A percentile compares a stretch with the other conserved stretches of the same genome.
Conservation (phyloP, 2,113 vertebrate species). For the Mesocricetus auratus region DNA sequence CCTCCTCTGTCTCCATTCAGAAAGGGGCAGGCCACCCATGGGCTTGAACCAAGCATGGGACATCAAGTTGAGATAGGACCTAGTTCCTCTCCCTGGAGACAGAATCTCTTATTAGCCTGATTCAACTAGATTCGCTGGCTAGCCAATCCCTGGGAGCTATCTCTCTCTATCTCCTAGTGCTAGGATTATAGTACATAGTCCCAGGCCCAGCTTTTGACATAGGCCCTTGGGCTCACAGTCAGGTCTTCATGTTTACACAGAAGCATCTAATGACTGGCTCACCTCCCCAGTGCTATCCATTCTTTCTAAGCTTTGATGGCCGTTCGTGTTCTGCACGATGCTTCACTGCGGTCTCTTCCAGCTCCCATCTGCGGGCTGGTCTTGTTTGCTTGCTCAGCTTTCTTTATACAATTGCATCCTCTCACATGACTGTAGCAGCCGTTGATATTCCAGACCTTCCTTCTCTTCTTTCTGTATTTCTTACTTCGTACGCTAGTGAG, state of each 20-base stretch:
- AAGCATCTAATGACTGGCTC: background rate
- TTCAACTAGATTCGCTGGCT: background rate
- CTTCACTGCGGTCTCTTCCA: background rate
- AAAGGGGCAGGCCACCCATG: too few relatives aligned
- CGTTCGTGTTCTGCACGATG: background rate
- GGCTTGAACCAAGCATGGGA: too few relatives aligned
- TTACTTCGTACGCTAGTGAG: background rate
- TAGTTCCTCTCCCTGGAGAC: background rate
- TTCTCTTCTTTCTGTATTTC: too few relatives aligned
- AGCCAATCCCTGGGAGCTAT: background rate
- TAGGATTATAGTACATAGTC: background rate
- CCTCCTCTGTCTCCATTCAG: too few relatives aligned
- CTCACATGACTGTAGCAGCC: too few relatives aligned
- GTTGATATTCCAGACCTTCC: background rate
- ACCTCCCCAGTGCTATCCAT: background rate
- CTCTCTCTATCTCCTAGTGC: background rate
- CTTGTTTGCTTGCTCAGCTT: background rate
- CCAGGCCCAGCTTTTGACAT: background rate
- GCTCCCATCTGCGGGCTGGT: background rate
- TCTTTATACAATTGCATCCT: fast-evolving
- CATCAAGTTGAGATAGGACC: too few relatives aligned
- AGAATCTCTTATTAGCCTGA: background rate
- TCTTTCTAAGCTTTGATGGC: background rate
- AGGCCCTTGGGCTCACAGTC: background rate
- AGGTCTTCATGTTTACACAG: background rate